Percentiles rank a stretch among this genome's conserved stretches.
These are phyloP conservation scores for Geodia barretti DNA, from an alignment of 37 sponge, comb jelly and placozoan species.

Conservation along the genomic window DNA sequence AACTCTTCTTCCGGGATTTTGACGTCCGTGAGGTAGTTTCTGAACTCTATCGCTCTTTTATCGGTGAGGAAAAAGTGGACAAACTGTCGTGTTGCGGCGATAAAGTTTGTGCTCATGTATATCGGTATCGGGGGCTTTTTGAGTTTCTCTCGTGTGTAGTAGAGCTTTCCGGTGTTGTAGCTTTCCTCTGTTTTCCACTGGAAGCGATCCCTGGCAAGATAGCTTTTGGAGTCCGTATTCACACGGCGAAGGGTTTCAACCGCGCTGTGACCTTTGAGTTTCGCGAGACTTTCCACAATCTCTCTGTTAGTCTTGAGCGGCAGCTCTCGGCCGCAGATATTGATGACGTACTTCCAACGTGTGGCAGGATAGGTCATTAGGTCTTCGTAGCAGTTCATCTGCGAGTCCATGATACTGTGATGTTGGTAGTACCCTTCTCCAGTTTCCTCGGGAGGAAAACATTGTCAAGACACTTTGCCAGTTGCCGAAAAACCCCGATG, in stretches of 20 bases:
- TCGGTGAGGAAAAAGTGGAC: conserved; percentile 8
- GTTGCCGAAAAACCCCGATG: neutral
- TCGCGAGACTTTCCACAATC: conserved; percentile 14
- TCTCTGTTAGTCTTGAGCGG: conserved; percentile 53
- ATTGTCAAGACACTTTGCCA: neutral
- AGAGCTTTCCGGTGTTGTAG: neutral
- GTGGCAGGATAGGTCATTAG: neutral
- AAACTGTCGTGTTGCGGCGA: conserved; percentile 10
- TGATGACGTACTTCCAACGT: conserved; percentile 45
- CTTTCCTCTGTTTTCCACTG: neutral
- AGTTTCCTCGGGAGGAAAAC: neutral
- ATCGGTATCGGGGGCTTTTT: neutral
- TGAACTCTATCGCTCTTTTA: neutral
- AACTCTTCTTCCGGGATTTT: conserved; percentile 23
- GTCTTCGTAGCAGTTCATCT: conserved; percentile 1
- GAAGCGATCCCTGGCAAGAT: neutral
- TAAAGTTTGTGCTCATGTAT: conserved; percentile 11
- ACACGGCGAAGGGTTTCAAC: neutral
- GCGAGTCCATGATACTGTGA: conserved; percentile 1
- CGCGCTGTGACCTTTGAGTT: conserved; percentile 9
- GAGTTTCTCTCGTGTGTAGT: neutral
- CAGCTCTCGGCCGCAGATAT: conserved; percentile 40
- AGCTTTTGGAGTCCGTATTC: neutral
- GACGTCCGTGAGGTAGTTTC: conserved; percentile 21
- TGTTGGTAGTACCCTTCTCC: neutral